Evolutionary conservation across 2,888 invertebrate genomes (phyloP), one percentile per base, ranked within the genome.

Genomic region (Eilema depressum): DNA sequence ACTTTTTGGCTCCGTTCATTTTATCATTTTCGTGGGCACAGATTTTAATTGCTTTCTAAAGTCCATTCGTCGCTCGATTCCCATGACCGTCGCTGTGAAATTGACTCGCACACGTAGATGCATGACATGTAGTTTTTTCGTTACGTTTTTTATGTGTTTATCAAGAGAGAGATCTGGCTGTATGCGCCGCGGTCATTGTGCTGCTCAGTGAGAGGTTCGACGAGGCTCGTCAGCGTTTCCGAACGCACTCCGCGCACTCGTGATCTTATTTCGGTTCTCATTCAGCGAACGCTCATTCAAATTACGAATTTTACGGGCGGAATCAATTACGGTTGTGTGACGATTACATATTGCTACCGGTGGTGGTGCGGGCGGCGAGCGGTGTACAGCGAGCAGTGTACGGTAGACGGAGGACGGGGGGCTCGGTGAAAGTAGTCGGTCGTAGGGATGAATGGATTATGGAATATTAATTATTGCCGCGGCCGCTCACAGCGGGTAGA

Each of bases 111-210:
- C 93, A 94, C 94, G 93, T 93, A 93, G 93, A 93, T 94, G 93
- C 95, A 94, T 95, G 95, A 95, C 95, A 93, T 93, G 95, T 94
- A 92, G 93, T 93, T 95, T 94, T 94, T 93, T 92, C 90, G 89
- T 89, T 88, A 86, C 83, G 76, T 86, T 89, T 92, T 93, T 93
- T 93, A 92, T 85, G 77, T 91, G 90, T 94, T 94, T 94, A 92
- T 91, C 91, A 87, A 92, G 91, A 92, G 92, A 92, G 92, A 92
- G 93, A 94, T 93, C 94, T 92, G 89, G 90, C 86, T 83, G 91
- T 89, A 89, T 92, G 91, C 91, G 91, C 86, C 89, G 87, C 90
- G 92, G 93, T 90, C 91, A 93, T 94, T 94, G 94, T 93, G 92
- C 90, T 82, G 84, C 88, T 83, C 90, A 84, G 90, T 86, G 91